Base-by-base conservation (phyloP, 2,888 invertebrate genomes). In the Lasioglossum lativentre region DNA sequence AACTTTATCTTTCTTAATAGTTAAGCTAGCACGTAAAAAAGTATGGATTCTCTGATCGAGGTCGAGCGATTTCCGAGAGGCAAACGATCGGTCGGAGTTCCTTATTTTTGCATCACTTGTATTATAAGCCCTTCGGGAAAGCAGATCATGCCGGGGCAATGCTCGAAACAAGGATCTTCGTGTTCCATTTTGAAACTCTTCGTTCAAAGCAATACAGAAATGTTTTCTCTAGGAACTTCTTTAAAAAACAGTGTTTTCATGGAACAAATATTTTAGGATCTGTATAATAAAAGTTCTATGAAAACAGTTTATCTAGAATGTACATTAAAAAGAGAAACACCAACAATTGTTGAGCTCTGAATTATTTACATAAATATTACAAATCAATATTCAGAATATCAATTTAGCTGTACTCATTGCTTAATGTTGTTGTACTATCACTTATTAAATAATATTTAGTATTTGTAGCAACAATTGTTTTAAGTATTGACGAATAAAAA, bases 1-100 rank as follows among this genome's bases (percentile, higher is more conserved):
- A 73, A 68, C 82, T 76, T 40, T 72, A 78, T 77, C 34, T 68
- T 86, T 56, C 52, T 38, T 75, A 83, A 75, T 73, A 77, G 74
- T n/a, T 77, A 86, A 75, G 80, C 70, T 83, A 82, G 71, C 80
- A 80, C 80, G 77, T 89, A 88, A 80, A 88, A 86, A 88, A 84
- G 82, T 72, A 63, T 77, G 79, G 70, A 76, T 79, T 85, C 78
- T 56, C 68, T 12, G 56, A 83, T 82, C 84, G 75, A 80, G 75
- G 71, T 80, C 83, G 59, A 81, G 74, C 78, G 40, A 78, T 78
- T 45, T 8, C n/a, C 66, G 78, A 79, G 38, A 70, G 71, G 56
- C 75, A 56, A 59, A 75, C 45, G 56, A 34, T 85, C 78, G 68
- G 79, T 75, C 16, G 16, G n/a, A 70, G 68, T 59, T 27, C 52